Evolutionary conservation across 30 jellyfish, hydroid and myxozoan species (phyloP).

Genomic region (Hydractinia symbiolongicarpus): DNA sequence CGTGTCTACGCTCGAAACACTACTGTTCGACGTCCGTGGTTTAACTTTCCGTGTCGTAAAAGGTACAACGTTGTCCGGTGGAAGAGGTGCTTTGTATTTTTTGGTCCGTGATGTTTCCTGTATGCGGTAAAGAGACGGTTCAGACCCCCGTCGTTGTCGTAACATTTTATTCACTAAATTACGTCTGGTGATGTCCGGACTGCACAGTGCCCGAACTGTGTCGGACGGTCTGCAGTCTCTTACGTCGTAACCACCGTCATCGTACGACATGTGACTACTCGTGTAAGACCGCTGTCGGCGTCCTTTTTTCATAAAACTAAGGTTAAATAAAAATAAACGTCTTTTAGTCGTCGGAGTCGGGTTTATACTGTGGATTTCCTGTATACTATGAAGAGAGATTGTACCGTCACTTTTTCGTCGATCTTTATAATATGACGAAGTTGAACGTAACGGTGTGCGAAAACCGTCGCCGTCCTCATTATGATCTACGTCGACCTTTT

Average conservation of each 20-base stretch:
- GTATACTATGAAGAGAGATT: slow-evolving; percentile 27
- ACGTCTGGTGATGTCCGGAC: slow-evolving; percentile 35
- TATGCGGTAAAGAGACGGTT: slow-evolving; percentile 25
- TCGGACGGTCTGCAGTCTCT: slow-evolving; percentile 18
- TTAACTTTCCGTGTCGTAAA: not conserved
- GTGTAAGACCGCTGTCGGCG: slow-evolving; percentile 11
- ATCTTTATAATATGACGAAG: not conserved
- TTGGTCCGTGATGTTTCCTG: not conserved
- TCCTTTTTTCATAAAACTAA: slow-evolving; percentile 27
- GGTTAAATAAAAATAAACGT: slow-evolving; percentile 23
- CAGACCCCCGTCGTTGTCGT: slow-evolving; percentile 37
- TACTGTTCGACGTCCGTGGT: slow-evolving; percentile 12
- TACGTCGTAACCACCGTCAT: not conserved
- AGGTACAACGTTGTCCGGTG: slow-evolving; percentile 7
- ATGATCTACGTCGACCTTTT: slow-evolving; percentile 9
- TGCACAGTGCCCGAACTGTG: slow-evolving; percentile 33
- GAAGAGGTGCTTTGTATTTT: slow-evolving; percentile 16
- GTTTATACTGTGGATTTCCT: slow-evolving; percentile 8
- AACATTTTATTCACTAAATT: not conserved
- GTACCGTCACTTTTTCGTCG: slow-evolving; percentile 42
- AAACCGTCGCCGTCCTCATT: not conserved
- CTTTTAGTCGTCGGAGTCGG: slow-evolving; percentile 38
- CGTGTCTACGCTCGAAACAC: not conserved
- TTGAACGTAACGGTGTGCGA: slow-evolving; percentile 6
- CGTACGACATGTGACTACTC: not conserved